Conservation (phyloP, 35 echinoderm and acorn worm species). For the Eucidaris tribuloides region DNA sequence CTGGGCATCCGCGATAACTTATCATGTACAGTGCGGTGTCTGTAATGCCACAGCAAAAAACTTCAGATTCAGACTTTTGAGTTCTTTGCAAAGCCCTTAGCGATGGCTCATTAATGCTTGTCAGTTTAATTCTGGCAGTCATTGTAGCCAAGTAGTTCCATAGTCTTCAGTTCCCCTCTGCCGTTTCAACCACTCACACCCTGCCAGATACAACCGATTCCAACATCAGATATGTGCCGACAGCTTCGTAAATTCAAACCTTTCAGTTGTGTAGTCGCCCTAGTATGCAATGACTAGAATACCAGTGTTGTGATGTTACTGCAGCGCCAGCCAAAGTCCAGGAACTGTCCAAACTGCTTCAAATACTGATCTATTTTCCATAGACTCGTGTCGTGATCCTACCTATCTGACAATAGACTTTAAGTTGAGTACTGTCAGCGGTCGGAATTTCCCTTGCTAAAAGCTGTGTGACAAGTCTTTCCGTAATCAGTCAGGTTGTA, state of each 20-base stretch:
- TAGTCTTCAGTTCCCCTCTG: constrained; percentile 60
- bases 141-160: constrained; percentile 79
- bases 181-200: constrained; percentile 43
- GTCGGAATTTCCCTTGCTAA: constrained; percentile 75
- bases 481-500: constrained; percentile 96
- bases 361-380: constrained; percentile 92
- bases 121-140: constrained; percentile 96
- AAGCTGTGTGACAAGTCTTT: constrained; percentile 89
- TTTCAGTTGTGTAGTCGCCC: constrained; percentile 82
- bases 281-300: constrained; percentile 87
- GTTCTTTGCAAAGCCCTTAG: constrained; percentile 78
- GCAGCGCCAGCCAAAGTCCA: constrained; percentile 92
- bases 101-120: constrained; percentile 61
- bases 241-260: constrained; percentile 95
- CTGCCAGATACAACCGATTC: constrained; percentile 84
- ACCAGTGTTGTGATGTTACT: constrained; percentile 93
- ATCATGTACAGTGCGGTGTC: constrained; percentile 98
- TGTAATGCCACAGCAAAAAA: constrained; percentile 94
- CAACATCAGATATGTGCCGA: constrained; percentile 84
- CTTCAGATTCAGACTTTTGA: constrained; percentile 83
- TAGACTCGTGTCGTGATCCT: constrained; percentile 90
- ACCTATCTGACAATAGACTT: constrained; percentile 98
- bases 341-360: constrained; percentile 67
- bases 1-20: constrained; percentile 85
- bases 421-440: constrained; percentile 90